phyloP scores from a whole-genome alignment of 2,113 vertebrate species.

The Lepus europaeus region DNA sequence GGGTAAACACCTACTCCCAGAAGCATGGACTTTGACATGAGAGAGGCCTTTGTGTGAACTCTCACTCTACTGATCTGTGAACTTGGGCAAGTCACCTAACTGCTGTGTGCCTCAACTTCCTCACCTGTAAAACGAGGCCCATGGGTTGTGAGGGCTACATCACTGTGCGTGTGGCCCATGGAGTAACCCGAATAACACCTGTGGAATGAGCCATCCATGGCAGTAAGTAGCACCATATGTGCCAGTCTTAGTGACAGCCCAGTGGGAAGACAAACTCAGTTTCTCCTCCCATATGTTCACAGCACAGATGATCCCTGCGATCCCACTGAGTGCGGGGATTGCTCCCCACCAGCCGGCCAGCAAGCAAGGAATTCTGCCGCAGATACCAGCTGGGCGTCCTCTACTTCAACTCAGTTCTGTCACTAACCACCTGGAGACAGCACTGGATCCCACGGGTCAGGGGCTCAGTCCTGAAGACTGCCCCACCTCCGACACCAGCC shows the following conservation, averaged over 20 bases:
- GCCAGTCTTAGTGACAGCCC: neutral
- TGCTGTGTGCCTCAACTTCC: neutral
- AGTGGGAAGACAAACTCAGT: neutral
- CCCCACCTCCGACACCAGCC: too few relatives aligned
- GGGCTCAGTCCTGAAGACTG: too few relatives aligned
- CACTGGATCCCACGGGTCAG: neutral
- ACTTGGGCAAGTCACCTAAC: neutral
- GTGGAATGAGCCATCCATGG: neutral
- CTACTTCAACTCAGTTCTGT: neutral
- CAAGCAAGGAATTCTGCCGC: neutral
- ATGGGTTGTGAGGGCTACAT: too few relatives aligned
- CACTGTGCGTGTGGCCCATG: neutral
- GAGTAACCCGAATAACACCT: neutral
- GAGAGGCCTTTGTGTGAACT: neutral
- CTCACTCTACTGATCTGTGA: neutral
- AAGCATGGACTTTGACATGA: neutral
- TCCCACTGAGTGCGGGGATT: neutral
- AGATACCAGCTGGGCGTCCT: neutral
- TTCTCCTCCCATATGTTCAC: neutral
- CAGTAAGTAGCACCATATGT: neutral
- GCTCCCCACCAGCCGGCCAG: neutral
- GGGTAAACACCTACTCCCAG: too few relatives aligned
- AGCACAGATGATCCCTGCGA: neutral
- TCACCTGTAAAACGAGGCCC: neutral
- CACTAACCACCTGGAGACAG: neutral